Conservation (phyloP, 2,797 vertebrate species). For the Brotula barbata region DNA sequence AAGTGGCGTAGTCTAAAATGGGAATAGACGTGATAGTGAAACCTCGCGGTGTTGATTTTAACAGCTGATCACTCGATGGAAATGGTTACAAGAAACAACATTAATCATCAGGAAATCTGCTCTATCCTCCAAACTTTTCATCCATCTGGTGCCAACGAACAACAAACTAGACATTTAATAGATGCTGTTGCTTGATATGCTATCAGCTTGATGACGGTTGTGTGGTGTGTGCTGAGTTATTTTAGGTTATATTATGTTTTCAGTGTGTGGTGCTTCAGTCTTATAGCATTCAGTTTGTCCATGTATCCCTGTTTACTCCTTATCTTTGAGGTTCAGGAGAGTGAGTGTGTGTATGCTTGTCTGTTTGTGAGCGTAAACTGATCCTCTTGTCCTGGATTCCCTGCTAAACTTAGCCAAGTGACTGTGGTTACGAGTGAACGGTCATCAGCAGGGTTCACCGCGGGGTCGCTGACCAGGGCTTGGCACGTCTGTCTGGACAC, state of each 20-base stretch:
- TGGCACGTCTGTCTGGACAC: slow-evolving; percentile 1
- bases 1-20: slow-evolving; percentile 22
- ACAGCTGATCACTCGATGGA: not conserved
- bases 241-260: not conserved
- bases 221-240: not conserved
- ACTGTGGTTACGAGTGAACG: slow-evolving; percentile 38
- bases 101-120: not conserved
- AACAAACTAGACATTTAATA: too few relatives aligned
- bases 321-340: too few relatives aligned
- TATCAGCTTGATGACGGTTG: not conserved
- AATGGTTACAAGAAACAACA: not conserved
- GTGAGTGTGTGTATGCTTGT: not conserved
- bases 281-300: slow-evolving; percentile 17
- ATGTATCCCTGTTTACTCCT: slow-evolving; percentile 15
- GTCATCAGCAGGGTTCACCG: slow-evolving; percentile 37
- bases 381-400: slow-evolving; percentile 77
- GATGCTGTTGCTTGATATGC: not conserved
- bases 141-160: not conserved
- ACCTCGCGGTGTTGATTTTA: not conserved
- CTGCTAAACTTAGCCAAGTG: slow-evolving; percentile 74
- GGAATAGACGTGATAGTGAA: slow-evolving; percentile 25
- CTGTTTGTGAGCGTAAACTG: slow-evolving; percentile 55
- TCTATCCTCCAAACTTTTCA: too few relatives aligned
- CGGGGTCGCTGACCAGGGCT: not conserved
- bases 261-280: not conserved